Evolutionary conservation across 2,888 invertebrate species (phyloP).

Genomic region (Papilio gigon): DNA sequence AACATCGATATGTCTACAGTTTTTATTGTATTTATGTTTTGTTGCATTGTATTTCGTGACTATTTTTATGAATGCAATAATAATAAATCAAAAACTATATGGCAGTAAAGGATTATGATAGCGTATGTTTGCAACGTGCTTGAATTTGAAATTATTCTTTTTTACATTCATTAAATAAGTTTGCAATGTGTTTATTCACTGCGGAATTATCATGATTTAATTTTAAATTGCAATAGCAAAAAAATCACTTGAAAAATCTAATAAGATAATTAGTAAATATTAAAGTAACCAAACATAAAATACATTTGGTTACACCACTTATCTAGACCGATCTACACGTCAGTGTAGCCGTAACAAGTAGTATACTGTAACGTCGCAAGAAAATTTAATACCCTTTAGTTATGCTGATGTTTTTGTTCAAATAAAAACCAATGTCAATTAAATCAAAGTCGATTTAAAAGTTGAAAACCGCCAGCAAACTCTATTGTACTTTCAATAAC

Average conservation of each 20-base stretch:
- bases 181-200: not conserved
- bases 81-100: conserved; percentile 3
- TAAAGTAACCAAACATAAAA: too few relatives aligned
- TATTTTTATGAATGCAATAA: conserved; percentile 10
- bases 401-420: too few relatives aligned
- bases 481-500: not conserved
- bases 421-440: too few relatives aligned
- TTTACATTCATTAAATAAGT: not conserved
- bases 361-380: too few relatives aligned
- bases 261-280: too few relatives aligned
- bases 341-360: too few relatives aligned
- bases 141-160: not conserved
- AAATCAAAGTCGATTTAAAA: not conserved
- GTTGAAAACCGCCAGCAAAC: not conserved
- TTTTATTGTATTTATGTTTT: not conserved
- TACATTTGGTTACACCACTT: too few relatives aligned
- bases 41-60: not conserved
- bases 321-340: too few relatives aligned
- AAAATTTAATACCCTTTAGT: too few relatives aligned
- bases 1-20: not conserved
- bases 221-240: too few relatives aligned
- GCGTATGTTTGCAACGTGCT: not conserved
- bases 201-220: not conserved
- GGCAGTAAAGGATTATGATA: not conserved
- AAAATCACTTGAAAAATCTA: too few relatives aligned